These are phyloP conservation scores for Meganola albula DNA, from an alignment of 2,888 invertebrate species.

Conservation along the genomic window DNA sequence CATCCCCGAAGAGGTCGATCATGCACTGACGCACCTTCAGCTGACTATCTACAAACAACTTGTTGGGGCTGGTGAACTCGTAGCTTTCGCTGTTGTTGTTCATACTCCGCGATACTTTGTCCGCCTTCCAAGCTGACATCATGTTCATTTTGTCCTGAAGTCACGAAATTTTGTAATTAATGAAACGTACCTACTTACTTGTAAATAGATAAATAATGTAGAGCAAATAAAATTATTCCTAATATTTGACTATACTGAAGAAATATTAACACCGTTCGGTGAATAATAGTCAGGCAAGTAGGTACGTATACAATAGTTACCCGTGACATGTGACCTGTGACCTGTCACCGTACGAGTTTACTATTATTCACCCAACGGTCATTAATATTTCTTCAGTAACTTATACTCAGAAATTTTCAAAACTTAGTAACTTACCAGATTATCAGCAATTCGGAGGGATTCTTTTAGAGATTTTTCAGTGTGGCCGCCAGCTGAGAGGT, in stretches of 20 bases:
- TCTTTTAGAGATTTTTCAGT: constrained; percentile 82
- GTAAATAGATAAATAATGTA: too few species aligned
- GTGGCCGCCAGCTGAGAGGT: constrained; percentile 84
- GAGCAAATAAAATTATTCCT: too few species aligned
- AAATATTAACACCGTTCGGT: too few species aligned
- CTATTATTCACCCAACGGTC: too few species aligned
- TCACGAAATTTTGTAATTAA: neutral
- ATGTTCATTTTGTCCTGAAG: constrained; percentile 82
- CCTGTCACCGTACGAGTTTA: too few species aligned
- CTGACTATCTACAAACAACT: constrained; percentile 82
- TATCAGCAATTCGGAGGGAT: constrained; percentile 78
- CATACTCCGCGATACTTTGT: constrained; percentile 76
- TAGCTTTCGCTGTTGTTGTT: constrained; percentile 79
- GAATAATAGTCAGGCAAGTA: too few species aligned
- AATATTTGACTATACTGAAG: too few species aligned
- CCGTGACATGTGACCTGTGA: too few species aligned
- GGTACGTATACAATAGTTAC: too few species aligned
- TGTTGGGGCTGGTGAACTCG: constrained; percentile 87
- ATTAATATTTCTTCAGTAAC: too few species aligned
- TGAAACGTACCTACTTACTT: too few species aligned
- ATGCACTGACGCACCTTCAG: constrained; percentile 82
- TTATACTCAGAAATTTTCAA: too few species aligned
- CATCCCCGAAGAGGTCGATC: constrained; percentile 79
- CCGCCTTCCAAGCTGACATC: constrained; percentile 84
- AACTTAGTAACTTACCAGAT: constrained; percentile 58